Base-by-base conservation (phyloP, 1,140 invertebrate species). In the Bombus superbus region DNA sequence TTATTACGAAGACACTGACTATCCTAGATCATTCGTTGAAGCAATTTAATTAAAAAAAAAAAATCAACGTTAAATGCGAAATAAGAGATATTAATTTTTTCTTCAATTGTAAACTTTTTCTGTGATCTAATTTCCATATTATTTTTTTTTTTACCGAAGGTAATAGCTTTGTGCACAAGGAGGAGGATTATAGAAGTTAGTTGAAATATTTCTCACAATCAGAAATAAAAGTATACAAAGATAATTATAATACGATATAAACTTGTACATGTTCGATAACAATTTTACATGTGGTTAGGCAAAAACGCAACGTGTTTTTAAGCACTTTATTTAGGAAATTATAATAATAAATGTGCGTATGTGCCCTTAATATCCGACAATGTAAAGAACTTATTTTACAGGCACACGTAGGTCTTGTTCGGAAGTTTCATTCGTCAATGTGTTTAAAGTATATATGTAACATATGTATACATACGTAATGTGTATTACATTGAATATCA, bases 271-370 rank as follows among this genome's bases (percentile, higher is more conserved):
- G 3, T 44, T n/a, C 59, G 35, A 57, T 73, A 69, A 66, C 13
- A 53, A 28, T 8, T 18, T 53, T 47, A 22, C 44, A 38, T 15
- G 8, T 64, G 38, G 18, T 18, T 44, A 79, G 71, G 68, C 53
- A 83, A 89, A 53, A 84, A 86, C 1, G 59, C 28, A 25, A 44
- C 66, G 64, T 82, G 78, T 59, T 86, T 86, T 86, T 86, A 90
- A 92, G 86, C 87, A 85, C 47, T 92, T 92, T 92, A 92, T 92
- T 92, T 90, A 87, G 66, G 85, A 92, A 90, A 92, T 90, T 87
- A 89, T 89, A 90, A 86, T 75, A 90, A 92, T 71, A 85, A 88
- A 74, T 77, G 87, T 87, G 76, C 75, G 71, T 83, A 73, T 73
- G 76, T 84, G 81, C 68, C 35, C 38, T 86, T 86, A 76, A 68